These are phyloP conservation scores for Exocentrus adspersus DNA, from an alignment of 2,888 invertebrate species.

Conservation along the genomic window DNA sequence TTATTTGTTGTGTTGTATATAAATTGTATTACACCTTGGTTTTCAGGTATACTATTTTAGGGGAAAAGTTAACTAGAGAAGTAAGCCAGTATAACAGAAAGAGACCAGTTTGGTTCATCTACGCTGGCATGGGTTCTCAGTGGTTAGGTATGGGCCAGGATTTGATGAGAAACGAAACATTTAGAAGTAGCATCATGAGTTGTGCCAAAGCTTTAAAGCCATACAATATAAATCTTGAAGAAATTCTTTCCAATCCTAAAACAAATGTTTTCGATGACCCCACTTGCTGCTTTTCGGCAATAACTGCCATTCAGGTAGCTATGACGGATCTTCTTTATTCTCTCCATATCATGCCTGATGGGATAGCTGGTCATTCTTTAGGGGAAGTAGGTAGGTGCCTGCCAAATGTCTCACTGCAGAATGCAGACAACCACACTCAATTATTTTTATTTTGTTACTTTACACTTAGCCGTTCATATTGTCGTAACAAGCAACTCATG, in stretches of 20 bases:
- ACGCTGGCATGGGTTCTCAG: conserved; percentile 76
- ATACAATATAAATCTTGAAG: conserved; percentile 66
- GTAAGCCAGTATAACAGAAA: conserved; percentile 17
- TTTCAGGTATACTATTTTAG: conserved; percentile 40
- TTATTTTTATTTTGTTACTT: no score
- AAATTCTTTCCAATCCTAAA: conserved; percentile 65
- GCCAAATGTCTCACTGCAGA: no score
- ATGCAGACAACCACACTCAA: no score
- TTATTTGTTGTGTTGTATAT: no score
- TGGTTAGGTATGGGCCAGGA: conserved; percentile 73
- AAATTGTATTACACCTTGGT: no score
- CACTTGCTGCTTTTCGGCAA: conserved; percentile 69
- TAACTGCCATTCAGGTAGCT: conserved; percentile 75
- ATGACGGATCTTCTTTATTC: conserved; percentile 83
- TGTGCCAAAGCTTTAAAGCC: conserved; percentile 66
- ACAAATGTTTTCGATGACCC: conserved; percentile 65
- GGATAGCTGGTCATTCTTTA: conserved; percentile 92
- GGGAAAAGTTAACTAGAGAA: conserved; percentile 37
- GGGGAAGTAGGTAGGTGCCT: conserved; percentile 77
- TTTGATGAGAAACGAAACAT: conserved; percentile 69
- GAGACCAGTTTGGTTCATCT: conserved; percentile 73
- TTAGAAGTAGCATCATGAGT: conserved; percentile 67
- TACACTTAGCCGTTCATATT: no score
- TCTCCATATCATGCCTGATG: conserved; percentile 83
- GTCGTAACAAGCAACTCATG: no score